Evolutionary conservation across 53 echinoderm and acorn worm species (phyloP).

Genomic region (Stichopus horrens): DNA sequence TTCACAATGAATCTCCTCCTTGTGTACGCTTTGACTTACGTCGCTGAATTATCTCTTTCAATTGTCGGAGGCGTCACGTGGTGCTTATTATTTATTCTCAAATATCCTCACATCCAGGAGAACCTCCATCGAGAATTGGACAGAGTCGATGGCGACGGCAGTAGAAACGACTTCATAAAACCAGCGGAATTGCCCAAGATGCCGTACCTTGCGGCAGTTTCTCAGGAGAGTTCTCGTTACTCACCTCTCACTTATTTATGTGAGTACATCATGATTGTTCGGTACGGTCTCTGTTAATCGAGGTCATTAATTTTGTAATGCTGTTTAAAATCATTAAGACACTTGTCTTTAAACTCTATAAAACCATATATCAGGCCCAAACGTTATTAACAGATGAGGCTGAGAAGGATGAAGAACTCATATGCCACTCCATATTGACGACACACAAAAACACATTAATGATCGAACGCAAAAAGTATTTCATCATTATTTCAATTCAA

Average conservation of each 20-base stretch:
- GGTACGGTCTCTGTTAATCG: no score
- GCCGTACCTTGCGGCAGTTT: constrained; percentile 26
- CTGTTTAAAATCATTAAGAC: no score
- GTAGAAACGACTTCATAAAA: not conserved
- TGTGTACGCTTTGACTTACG: constrained; percentile 2
- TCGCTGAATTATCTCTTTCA: constrained; percentile 14
- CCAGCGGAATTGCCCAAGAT: not conserved
- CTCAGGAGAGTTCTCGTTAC: constrained; percentile 20
- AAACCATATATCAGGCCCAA: no score
- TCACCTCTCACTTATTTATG: constrained; percentile 30
- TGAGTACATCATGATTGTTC: not conserved
- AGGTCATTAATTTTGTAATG: no score
- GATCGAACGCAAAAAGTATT: no score
- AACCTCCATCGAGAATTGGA: constrained; percentile 32
- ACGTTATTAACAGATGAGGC: no score
- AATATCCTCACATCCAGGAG: constrained; percentile 43
- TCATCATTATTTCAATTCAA: no score
- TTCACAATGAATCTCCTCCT: constrained; percentile 40
- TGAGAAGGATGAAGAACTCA: no score
- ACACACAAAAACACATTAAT: no score
- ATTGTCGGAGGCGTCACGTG: not conserved
- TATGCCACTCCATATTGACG: no score
- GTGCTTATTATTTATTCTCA: constrained; percentile 23
- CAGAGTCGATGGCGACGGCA: constrained; percentile 2
- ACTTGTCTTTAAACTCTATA: no score